Base-by-base conservation (phyloP, 1,140 invertebrate genomes). In the Achatina immaculata region DNA sequence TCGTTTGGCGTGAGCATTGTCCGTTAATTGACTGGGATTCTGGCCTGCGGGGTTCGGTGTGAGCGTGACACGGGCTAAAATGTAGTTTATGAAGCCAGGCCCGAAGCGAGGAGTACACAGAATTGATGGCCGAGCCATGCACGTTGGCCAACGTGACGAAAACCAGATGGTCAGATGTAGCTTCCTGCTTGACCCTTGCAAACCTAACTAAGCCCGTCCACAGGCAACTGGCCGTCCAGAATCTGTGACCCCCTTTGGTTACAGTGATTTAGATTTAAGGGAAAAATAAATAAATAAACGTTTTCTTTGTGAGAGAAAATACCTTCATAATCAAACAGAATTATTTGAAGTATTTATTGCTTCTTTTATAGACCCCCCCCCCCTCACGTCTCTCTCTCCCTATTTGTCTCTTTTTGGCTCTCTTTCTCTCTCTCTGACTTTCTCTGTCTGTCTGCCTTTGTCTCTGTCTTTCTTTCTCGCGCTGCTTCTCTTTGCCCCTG, bases 1-100 rank as follows among this genome's bases (percentile, higher is more conserved):
- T n/a, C 7, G 55, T 19, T 4, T 58, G 9, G 31, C 38, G 2
- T 4, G 40, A 73, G 42, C 40, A 73, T 73, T 73, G 71, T 73
- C 71, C n/a, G 43, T 42, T 73, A 73, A 73, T 73, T 73, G 71
- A 38, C 11, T 28, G 71, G n/a, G 38, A 73, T 43, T 43, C 28
- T 73, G 38, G 43, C 40, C 38, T 28, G 71, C 71, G 71, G n/a
- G 21, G 24, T 16, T 9, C 31, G 4, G 4, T n/a, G n/a, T 24
- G 66, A 36, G 73, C 73, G 14, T 75, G 73, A 75, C 73, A 75
- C 73, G 73, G 45, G 73, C 43, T 36, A 36, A 55, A 75, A 75
- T 75, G 48, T 16, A 2, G 40, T 36, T 42, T 16, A 42, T 42
- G 66, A 24, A 38, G 66, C 66, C 24, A 1, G 24, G 7, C 9